These are phyloP conservation scores for Chionoecetes opilio DNA, from an alignment of 1,140 invertebrate genomes.

Conservation along the genomic window DNA sequence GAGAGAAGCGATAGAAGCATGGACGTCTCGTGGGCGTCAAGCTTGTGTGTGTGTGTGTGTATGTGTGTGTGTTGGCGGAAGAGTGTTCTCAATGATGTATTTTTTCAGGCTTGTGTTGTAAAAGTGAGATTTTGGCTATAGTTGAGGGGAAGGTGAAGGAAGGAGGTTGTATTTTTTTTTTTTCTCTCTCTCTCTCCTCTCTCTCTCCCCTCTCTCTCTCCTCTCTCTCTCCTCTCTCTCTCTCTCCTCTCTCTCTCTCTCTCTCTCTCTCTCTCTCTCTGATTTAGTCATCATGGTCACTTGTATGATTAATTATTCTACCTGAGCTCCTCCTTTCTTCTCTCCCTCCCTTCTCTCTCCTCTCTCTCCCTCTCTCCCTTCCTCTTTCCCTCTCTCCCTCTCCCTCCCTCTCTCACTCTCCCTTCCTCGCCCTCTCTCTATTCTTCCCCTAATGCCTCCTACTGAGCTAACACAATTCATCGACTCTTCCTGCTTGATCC, in stretches of 20 bases:
- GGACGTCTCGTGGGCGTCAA: no score
- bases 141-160: not conserved
- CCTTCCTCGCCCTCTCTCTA: not conserved
- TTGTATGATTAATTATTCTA: not conserved
- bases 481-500: conserved; percentile 24
- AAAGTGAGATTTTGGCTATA: no score
- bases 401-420: not conserved
- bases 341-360: not conserved
- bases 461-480: not conserved
- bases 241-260: conserved; percentile 68
- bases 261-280: conserved; percentile 59
- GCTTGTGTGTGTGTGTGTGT: no score
- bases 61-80: no score
- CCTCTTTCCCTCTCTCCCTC: not conserved
- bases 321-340: not conserved
- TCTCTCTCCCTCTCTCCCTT: not conserved
- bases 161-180: not conserved
- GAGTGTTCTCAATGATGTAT: no score
- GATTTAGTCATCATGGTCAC: conserved; percentile 12
- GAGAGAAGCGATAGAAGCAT: no score
- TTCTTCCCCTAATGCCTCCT: not conserved
- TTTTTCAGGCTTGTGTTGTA: no score
- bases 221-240: conserved; percentile 50
- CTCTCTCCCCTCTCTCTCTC: conserved; percentile 7
- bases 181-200: conserved; percentile 23